Evolutionary conservation across 2,797 vertebrate species (phyloP).

Genomic region (Tolypeutes matacus): DNA sequence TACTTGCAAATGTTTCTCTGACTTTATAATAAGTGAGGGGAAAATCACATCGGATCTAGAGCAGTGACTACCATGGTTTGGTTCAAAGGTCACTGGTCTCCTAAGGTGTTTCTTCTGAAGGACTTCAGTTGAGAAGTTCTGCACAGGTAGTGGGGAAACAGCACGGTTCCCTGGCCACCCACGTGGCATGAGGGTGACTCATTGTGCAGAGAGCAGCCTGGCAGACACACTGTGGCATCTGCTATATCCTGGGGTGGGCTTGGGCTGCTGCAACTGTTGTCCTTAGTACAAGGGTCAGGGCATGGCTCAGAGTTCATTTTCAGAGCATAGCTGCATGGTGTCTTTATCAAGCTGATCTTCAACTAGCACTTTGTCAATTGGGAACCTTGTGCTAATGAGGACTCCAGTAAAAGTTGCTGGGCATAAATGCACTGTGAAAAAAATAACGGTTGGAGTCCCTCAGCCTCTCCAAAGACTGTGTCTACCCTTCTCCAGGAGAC

Average conservation of each 20-base stretch:
- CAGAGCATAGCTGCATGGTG: background rate
- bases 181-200: background rate
- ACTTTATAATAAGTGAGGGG: background rate
- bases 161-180: background rate
- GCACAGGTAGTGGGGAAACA: background rate
- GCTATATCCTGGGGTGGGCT: no score
- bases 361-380: background rate
- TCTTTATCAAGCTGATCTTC: background rate
- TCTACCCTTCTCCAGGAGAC: background rate
- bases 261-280: background rate
- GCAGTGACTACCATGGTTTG: conserved; percentile 11
- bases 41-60: conserved; percentile 27
- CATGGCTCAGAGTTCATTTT: background rate
- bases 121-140: background rate
- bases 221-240: background rate
- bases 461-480: background rate
- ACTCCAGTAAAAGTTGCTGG: background rate
- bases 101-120: conserved; percentile 63
- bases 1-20: background rate
- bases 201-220: background rate
- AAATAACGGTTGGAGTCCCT: background rate
- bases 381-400: background rate
- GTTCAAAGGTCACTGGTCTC: background rate
- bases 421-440: background rate
- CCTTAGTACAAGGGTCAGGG: background rate